phyloP scores from a whole-genome alignment of 2,888 invertebrate species.

The Cylloceria caligata region DNA sequence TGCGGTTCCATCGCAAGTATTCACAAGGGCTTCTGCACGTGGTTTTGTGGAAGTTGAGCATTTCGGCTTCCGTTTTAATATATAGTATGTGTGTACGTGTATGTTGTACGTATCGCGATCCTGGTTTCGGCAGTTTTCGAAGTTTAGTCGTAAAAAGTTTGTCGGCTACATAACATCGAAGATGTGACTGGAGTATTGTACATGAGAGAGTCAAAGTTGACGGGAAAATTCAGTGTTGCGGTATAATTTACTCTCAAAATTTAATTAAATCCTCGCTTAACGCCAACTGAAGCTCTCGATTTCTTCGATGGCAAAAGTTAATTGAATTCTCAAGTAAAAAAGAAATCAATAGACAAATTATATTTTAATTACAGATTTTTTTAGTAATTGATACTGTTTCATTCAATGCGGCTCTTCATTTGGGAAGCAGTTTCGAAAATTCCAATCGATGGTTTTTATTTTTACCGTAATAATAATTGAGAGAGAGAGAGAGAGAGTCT shows the following conservation, averaged over 20 bases:
- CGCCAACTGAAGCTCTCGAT: conserved; percentile 1
- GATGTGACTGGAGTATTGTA: conserved; percentile 14
- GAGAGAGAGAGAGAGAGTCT: conserved; percentile 18
- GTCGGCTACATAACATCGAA: conserved; percentile 11
- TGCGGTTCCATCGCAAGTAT: conserved; percentile 57
- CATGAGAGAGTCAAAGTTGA: background rate
- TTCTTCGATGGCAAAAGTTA: background rate
- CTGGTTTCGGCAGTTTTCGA: conserved; percentile 48
- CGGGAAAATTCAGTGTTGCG: conserved; percentile 10
- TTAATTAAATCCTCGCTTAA: conserved; percentile 50
- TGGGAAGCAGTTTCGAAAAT: conserved; percentile 1
- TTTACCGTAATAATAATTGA: conserved; percentile 36
- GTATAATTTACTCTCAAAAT: conserved; percentile 58
- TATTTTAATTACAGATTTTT: background rate
- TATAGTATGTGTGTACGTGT: background rate
- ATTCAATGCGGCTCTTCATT: conserved; percentile 30
- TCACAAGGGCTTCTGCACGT: conserved; percentile 29
- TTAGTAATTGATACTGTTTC: background rate
- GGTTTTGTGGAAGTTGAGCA: conserved; percentile 40
- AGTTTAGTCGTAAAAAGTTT: conserved; percentile 65
- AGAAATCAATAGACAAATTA: background rate
- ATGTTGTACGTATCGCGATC: background rate
- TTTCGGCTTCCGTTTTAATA: conserved; percentile 35
- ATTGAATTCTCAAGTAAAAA: background rate
- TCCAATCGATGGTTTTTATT: conserved; percentile 26